Evolutionary conservation across 2,113 vertebrate species (phyloP).

Genomic region (Arizona elegans): DNA sequence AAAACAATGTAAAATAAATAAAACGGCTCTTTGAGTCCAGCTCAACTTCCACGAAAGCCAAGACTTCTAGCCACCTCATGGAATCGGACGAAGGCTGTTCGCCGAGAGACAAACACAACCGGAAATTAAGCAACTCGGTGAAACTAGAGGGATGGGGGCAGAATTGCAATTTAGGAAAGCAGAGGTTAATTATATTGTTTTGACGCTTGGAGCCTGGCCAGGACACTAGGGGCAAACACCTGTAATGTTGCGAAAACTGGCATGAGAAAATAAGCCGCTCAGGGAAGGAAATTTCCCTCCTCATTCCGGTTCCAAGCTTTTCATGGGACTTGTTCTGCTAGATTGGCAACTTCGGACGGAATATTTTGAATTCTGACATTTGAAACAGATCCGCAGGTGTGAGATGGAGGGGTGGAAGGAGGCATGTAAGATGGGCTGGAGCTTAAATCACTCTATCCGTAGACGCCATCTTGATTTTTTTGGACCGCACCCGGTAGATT

Average conservation of each 20-base stretch:
- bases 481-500: not conserved
- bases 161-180: conserved; percentile 31
- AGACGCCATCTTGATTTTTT: not conserved
- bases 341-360: not conserved
- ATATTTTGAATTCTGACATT: conserved; percentile 12
- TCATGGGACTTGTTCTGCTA: not conserved
- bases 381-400: no score
- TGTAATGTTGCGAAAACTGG: conserved; percentile 27
- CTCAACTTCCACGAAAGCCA: not conserved
- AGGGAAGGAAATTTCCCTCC: not conserved
- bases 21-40: not conserved
- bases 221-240: conserved; percentile 14
- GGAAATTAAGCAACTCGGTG: conserved; percentile 25
- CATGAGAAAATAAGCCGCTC: not conserved
- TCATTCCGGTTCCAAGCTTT: not conserved
- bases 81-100: not conserved
- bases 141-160: not conserved
- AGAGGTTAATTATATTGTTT: conserved; percentile 16
- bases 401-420: not conserved
- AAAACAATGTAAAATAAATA: not conserved
- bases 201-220: conserved; percentile 27
- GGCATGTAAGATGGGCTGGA: not conserved
- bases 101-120: not conserved
- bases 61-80: not conserved
- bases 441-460: not conserved